A percentile compares a stretch with the other conserved stretches of the same genome.
Conservation (phyloP, 2,113 vertebrate genomes). For the Marmota flaviventris region DNA sequence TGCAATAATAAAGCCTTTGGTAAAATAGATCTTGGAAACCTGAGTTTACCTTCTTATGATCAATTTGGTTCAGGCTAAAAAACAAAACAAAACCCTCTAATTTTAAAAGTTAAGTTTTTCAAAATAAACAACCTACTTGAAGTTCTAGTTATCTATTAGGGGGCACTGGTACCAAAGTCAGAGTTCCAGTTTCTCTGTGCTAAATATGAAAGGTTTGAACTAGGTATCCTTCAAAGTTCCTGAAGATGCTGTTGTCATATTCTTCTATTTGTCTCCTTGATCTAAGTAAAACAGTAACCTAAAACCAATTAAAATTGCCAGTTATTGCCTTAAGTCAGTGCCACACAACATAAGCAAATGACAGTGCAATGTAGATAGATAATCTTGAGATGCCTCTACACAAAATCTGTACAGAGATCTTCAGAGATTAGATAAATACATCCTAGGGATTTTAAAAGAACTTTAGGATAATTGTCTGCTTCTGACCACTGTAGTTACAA, state of each 20-base stretch:
- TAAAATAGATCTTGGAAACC: background rate
- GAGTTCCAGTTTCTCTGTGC: background rate
- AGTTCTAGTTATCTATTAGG: background rate
- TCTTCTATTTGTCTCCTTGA: background rate
- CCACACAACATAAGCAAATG: background rate
- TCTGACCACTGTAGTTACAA: background rate
- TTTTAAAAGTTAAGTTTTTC: background rate
- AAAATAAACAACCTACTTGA: constrained; percentile 19
- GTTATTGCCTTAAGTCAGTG: background rate
- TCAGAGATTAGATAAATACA: background rate
- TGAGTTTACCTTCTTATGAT: background rate
- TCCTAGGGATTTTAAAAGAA: background rate
- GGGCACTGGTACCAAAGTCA: background rate
- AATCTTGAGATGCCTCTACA: background rate
- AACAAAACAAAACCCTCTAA: background rate
- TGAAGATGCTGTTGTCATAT: background rate
- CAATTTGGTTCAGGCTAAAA: background rate
- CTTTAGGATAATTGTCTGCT: background rate
- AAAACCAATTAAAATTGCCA: background rate
- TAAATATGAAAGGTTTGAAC: constrained; percentile 27
- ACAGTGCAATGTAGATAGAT: background rate
- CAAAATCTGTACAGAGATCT: background rate
- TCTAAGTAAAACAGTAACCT: background rate
- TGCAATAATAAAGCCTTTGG: background rate
- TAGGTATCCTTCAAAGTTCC: background rate